A percentile compares a stretch with the other conserved stretches of the same genome.
Evolutionary conservation across 2,797 vertebrate genomes (phyloP).

Genomic region (Gymnodraco acuticeps): DNA sequence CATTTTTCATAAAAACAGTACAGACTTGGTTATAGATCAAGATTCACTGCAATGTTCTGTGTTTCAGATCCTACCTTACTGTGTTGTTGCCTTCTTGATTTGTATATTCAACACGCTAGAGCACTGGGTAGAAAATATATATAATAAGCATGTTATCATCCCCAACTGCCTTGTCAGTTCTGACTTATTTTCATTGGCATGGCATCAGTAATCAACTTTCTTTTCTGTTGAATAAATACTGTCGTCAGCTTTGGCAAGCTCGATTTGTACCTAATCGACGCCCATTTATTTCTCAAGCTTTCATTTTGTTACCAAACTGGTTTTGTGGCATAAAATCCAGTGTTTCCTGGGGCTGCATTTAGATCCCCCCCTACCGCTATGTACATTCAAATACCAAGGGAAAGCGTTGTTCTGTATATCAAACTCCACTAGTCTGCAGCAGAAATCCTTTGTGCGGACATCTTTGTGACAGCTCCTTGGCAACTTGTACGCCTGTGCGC

Average conservation of each 20-base stretch:
- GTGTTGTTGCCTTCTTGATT: slow-evolving; percentile 8
- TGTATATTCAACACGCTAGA: slow-evolving; percentile 16
- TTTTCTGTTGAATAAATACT: slow-evolving; percentile 45
- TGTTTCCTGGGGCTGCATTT: slow-evolving; percentile 65
- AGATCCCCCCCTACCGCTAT: slow-evolving; percentile 69
- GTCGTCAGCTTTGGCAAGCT: slow-evolving; percentile 56
- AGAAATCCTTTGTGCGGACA: slow-evolving; percentile 81
- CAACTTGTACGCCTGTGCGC: slow-evolving; percentile 81
- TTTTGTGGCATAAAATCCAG: slow-evolving; percentile 52
- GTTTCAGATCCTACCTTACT: slow-evolving; percentile 14
- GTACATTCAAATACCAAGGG: slow-evolving; percentile 78
- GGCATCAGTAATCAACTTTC: slow-evolving; percentile 33
- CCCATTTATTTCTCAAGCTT: slow-evolving; percentile 63
- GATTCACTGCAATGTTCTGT: slow-evolving; percentile 1
- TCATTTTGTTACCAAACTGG: slow-evolving; percentile 67
- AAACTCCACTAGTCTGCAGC: slow-evolving; percentile 76
- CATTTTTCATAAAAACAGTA: neutral
- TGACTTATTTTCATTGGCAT: slow-evolving; percentile 57
- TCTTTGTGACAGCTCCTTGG: slow-evolving; percentile 83
- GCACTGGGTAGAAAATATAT: slow-evolving; percentile 28
- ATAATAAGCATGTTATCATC: slow-evolving; percentile 41
- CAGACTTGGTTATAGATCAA: neutral
- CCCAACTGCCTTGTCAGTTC: slow-evolving; percentile 29
- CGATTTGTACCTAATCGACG: slow-evolving; percentile 48
- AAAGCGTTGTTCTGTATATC: slow-evolving; percentile 75